A percentile compares a stretch with the other conserved stretches of the same genome.
Evolutionary conservation across 2,797 vertebrate genomes (phyloP).

Genomic region (Neosilurus hyrtlii): DNA sequence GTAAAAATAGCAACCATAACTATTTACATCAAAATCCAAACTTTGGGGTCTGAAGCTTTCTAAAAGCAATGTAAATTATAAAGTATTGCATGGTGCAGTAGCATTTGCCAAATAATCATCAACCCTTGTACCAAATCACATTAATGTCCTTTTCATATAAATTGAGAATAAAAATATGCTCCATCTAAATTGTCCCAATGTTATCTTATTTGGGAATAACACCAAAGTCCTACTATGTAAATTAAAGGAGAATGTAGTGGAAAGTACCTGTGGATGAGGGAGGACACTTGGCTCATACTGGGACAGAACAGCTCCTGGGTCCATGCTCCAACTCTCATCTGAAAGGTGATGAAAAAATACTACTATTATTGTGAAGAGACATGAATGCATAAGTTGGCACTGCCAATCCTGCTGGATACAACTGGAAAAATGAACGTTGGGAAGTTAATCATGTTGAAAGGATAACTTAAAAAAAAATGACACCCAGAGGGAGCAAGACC

Average conservation of each 20-base stretch:
- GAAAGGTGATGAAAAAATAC: slow-evolving; percentile 41
- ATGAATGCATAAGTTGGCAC: no score
- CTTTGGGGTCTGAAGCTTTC: neutral
- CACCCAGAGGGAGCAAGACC: no score
- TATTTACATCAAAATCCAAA: neutral
- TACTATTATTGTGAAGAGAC: neutral
- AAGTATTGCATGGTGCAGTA: no score
- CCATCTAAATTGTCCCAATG: no score
- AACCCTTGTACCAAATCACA: neutral
- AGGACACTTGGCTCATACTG: slow-evolving; percentile 74
- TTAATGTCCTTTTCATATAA: neutral
- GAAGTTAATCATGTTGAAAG: no score
- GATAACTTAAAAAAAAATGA: no score
- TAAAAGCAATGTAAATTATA: neutral
- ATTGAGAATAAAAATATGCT: neutral
- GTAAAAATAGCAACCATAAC: neutral
- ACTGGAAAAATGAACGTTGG: neutral
- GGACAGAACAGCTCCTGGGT: slow-evolving; percentile 83
- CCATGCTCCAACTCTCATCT: slow-evolving; percentile 88
- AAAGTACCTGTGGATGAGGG: slow-evolving; percentile 45
- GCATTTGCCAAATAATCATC: neutral
- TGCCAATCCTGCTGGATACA: neutral
- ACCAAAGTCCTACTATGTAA: neutral
- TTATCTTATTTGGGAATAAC: neutral
- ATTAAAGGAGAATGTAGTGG: neutral